A percentile compares a stretch with the other conserved stretches of the same genome.
Conservation (phyloP, 1,140 invertebrate genomes). For the Calosoma granatense region DNA sequence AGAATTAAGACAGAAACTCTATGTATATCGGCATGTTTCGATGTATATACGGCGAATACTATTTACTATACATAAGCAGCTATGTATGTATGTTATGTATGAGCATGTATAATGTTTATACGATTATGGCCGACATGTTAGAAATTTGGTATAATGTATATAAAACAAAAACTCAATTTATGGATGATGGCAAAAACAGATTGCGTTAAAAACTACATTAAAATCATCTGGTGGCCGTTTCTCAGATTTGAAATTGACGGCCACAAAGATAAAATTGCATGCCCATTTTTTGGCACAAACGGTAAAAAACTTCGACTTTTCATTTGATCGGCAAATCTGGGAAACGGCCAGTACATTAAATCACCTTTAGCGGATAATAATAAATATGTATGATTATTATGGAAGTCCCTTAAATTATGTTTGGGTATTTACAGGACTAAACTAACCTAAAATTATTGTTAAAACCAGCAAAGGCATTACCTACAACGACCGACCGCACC, state of each 20-base stretch:
- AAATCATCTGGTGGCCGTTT: neutral
- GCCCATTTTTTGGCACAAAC: neutral
- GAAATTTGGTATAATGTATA: neutral
- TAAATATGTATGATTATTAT: neutral
- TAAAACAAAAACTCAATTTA: neutral
- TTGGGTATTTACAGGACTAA: conserved; percentile 4
- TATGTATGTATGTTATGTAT: conserved; percentile 2
- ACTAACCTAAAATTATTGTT: conserved; percentile 8
- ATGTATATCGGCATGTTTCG: neutral
- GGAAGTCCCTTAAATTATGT: conserved; percentile 6
- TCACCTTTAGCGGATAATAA: neutral
- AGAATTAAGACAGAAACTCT: neutral
- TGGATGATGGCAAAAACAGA: neutral
- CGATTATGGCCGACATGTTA: neutral
- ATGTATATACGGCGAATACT: neutral
- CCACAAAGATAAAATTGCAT: no score
- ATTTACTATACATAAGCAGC: neutral
- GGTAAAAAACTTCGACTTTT: neutral
- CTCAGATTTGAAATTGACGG: neutral
- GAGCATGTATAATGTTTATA: neutral
- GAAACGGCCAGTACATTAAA: neutral
- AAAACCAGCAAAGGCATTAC: neutral
- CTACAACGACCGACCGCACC: neutral
- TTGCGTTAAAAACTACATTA: neutral
- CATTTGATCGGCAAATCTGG: neutral